phyloP scores from a whole-genome alignment of 92 coral and sea anemone species.

The Zoanthus sociatus region DNA sequence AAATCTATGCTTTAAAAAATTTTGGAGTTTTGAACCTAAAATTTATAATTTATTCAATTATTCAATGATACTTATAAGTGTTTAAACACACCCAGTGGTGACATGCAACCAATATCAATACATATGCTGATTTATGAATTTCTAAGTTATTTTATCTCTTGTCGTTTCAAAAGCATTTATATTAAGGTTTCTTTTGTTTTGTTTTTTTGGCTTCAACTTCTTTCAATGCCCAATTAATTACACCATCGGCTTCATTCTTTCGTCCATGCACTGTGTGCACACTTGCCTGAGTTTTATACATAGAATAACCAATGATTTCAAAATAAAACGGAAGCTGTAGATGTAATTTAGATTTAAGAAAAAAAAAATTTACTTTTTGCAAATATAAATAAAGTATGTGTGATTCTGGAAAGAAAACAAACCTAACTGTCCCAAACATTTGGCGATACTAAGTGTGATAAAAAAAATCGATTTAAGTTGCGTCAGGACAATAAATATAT shows the following conservation, averaged over 20 bases:
- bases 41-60: conserved; percentile 10
- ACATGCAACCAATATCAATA: conserved; percentile 17
- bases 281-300: neutral
- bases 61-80: neutral
- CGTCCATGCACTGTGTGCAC: neutral
- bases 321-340: neutral
- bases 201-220: neutral
- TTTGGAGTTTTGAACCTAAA: neutral
- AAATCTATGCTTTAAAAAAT: too few species aligned
- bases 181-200: neutral
- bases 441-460: neutral
- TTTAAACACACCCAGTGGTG: conserved; percentile 16
- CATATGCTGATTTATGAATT: conserved; percentile 7
- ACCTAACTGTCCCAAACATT: neutral
- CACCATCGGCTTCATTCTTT: neutral
- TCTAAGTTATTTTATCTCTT: neutral
- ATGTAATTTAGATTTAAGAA: neutral
- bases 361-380: neutral
- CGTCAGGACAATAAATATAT: neutral
- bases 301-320: neutral
- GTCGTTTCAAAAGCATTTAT: neutral
- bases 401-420: neutral
- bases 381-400: neutral
- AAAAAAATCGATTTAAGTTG: neutral
- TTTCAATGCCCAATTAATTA: neutral